A percentile compares a stretch with the other conserved stretches of the same genome.
These are phyloP conservation scores for Enteromius thamalakanensis DNA, from an alignment of 2,797 vertebrate genomes.

Conservation along the genomic window DNA sequence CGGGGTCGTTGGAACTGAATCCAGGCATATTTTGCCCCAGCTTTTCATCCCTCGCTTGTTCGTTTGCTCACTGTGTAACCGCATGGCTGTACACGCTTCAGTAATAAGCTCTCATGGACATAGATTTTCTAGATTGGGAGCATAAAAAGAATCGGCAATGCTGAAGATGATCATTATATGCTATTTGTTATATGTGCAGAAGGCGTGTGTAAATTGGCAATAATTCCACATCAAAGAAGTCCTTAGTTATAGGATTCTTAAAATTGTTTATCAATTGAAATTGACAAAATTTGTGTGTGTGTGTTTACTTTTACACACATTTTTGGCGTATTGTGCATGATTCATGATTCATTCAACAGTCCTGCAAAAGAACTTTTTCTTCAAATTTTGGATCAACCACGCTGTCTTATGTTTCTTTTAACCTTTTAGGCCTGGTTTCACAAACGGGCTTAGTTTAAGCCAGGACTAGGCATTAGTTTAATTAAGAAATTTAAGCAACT, in stretches of 20 bases:
- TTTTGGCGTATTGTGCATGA: neutral
- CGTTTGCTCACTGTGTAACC: conserved; percentile 13
- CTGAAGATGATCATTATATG: conserved; percentile 16
- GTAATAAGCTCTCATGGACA: conserved; percentile 21
- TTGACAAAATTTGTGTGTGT: neutral
- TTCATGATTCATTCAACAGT: neutral
- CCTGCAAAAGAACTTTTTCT: neutral
- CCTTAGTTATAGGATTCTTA: neutral
- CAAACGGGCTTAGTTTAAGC: too few species aligned
- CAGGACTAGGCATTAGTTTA: too few species aligned
- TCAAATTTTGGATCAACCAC: neutral
- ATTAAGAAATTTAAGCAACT: too few species aligned
- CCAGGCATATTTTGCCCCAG: conserved; percentile 34
- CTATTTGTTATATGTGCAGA: neutral
- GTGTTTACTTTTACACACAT: neutral
- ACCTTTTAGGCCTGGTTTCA: neutral
- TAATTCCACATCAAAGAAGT: conserved; percentile 15
- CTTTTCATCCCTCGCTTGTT: conserved; percentile 26
- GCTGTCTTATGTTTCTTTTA: neutral
- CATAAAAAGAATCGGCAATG: neutral
- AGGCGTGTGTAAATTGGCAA: conserved; percentile 11
- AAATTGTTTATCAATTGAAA: neutral
- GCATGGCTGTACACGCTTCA: conserved; percentile 34
- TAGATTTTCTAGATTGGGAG: neutral
- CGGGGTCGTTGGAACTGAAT: conserved; percentile 52